Base-by-base conservation (phyloP, 2,888 invertebrate genomes). In the Dendrolimus pini region DNA sequence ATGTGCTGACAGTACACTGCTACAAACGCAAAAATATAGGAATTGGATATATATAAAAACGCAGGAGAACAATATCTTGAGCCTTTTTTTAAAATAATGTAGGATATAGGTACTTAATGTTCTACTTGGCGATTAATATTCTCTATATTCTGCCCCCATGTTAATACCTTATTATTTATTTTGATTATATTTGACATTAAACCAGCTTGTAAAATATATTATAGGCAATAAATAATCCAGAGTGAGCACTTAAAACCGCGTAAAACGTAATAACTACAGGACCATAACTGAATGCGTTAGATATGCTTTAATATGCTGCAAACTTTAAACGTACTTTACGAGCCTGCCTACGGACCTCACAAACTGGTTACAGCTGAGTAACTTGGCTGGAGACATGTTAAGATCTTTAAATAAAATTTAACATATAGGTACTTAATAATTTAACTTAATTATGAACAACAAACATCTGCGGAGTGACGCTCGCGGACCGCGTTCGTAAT, bases 151-250 rank as follows among this genome's bases (percentile, higher is more conserved):
- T 30, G 30, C 30, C 30, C 3, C 30, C 30, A 30, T 30, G 30
- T 30, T 30, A 30, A 30, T 30, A 30, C 6, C 30, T 30, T 30
- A 30, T 30, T 30, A 30, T 30, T 30, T 30, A 54, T 54, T 30
- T 30, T 30, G 54, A 54, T 10, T 54, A 1, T 47, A 9, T 47
- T 47, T 47, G 47, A 47, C 47, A 47, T 10, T 47, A 54, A 54
- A 54, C 54, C 9, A 30, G 54, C 54, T 54, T 41, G 41, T 54
- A n/a, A 54, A 30, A 54, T 41, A 56, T 58, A 69, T 75, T 75
- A 76, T 74, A 69, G 75, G 65, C 65, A 69, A 68, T 75, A 76
- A 77, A 77, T 76, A 70, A 64, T 65, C 67, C 63, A 61, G 58
- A 60, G 65, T 62, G 58, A 56, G 70, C 67, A 70, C 75, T 77